A percentile compares a stretch with the other conserved stretches of the same genome.
Conservation (phyloP, 2,888 invertebrate genomes). For the Pristionchus maxplancki region DNA sequence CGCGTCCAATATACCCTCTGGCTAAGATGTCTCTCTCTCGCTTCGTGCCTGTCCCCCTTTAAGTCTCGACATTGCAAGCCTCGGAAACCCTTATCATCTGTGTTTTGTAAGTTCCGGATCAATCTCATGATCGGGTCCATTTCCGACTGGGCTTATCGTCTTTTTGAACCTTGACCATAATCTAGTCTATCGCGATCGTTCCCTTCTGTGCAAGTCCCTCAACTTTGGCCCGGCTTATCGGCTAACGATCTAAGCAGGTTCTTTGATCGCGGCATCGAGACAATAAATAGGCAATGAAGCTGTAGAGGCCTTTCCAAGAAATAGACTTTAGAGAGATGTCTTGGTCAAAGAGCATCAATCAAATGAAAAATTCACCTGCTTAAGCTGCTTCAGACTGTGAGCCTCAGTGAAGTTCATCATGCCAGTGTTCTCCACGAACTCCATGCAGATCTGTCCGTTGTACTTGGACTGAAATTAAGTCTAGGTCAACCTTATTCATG, state of each 20-base stretch:
- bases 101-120: background rate
- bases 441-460: conserved; percentile 29
- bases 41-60: no score
- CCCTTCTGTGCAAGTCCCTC: background rate
- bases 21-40: no score
- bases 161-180: background rate
- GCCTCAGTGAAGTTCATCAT: conserved; percentile 17
- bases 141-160: background rate
- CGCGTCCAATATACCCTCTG: no score
- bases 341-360: background rate
- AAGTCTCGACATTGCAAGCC: background rate
- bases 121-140: background rate
- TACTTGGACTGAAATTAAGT: background rate
- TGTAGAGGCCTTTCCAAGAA: background rate
- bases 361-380: background rate
- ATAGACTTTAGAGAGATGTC: background rate
- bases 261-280: background rate
- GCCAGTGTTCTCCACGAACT: background rate
- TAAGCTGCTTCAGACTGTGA: background rate
- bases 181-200: background rate
- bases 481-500: background rate
- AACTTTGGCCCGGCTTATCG: background rate
- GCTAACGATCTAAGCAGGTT: background rate
- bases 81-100: background rate
- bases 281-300: background rate